phyloP scores from a whole-genome alignment of 2,888 invertebrate genomes.

The Drosophila suboccidentalis region DNA sequence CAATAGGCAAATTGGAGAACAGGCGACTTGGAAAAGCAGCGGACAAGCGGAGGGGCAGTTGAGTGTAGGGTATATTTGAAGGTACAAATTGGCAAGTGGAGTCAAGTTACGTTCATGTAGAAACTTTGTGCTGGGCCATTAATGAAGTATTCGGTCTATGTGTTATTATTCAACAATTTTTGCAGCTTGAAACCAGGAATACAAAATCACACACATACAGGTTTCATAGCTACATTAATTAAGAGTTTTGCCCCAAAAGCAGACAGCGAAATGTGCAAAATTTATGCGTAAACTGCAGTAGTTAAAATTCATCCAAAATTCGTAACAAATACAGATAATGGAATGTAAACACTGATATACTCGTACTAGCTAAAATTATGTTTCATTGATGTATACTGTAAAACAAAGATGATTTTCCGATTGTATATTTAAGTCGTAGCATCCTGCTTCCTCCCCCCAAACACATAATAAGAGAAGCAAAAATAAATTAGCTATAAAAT shows the following conservation, averaged over 20 bases:
- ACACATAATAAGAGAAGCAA: conserved; percentile 50
- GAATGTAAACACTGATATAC: not conserved
- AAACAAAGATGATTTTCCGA: not conserved
- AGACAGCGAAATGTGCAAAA: not conserved
- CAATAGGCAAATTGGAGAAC: not conserved
- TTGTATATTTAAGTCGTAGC: conserved; percentile 10
- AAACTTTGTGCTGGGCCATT: conserved; percentile 39
- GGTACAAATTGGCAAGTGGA: conserved; percentile 14
- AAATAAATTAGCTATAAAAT: conserved; percentile 76
- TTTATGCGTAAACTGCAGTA: not conserved
- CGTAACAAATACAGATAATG: not conserved
- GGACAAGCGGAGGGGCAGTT: not conserved
- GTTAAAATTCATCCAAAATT: not conserved
- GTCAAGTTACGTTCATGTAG: conserved; percentile 25
- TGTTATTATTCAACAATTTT: conserved; percentile 43
- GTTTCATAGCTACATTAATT: not conserved
- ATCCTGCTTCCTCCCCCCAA: not conserved
- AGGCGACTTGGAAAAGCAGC: not conserved
- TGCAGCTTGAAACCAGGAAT: not conserved
- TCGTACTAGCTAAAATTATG: not conserved
- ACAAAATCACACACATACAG: not conserved
- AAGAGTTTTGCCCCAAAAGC: conserved; percentile 1
- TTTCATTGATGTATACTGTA: conserved; percentile 1
- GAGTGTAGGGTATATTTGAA: not conserved
- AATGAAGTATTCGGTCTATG: conserved; percentile 49